phyloP scores from a whole-genome alignment of 2,113 vertebrate genomes.

The Empidonax traillii region DNA sequence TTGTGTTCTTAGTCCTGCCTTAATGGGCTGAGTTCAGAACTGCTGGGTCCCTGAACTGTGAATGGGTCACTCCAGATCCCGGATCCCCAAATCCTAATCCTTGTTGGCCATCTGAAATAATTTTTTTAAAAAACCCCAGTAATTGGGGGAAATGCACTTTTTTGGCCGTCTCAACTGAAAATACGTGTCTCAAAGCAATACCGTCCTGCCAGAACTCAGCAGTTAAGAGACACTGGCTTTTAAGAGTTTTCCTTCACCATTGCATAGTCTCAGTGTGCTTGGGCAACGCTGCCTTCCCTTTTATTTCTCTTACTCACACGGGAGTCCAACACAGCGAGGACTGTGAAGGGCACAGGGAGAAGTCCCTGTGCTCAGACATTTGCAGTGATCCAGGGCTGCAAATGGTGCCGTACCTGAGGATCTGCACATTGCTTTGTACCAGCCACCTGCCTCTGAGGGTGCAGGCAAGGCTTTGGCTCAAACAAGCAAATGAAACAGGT shows the following conservation, averaged over 20 bases:
- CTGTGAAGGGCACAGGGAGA: neutral
- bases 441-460: neutral
- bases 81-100: neutral
- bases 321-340: neutral
- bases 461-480: neutral
- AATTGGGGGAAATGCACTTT: neutral
- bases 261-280: neutral
- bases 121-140: neutral
- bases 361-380: rapidly evolving
- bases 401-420: neutral
- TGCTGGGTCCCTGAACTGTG: neutral
- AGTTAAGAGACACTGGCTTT: neutral
- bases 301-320: rapidly evolving
- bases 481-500: neutral
- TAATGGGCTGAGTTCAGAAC: neutral
- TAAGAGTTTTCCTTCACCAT: neutral
- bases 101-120: neutral
- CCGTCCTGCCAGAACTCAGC: neutral
- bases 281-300: neutral
- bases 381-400: neutral
- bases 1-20: neutral
- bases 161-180: neutral
- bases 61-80: neutral
- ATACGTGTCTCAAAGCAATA: neutral
- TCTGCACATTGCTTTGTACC: neutral